Evolutionary conservation across 2,113 vertebrate species (phyloP).

Genomic region (Loxodonta africana): DNA sequence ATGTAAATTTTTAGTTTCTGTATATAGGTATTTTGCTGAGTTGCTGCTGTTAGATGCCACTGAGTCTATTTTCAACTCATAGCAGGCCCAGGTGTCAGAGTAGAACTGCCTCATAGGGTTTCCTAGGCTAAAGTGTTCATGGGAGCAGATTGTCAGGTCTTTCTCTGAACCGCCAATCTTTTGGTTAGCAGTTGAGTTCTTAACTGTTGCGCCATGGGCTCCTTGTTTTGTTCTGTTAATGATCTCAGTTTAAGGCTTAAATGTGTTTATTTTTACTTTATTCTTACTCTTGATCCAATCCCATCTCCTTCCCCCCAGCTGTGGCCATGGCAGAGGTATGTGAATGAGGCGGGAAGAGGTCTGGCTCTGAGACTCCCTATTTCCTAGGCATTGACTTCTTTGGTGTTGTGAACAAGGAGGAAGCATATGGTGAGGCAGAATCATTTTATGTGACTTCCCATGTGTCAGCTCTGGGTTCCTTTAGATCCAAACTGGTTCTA

Average conservation of each 20-base stretch:
- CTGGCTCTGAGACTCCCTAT: not conserved
- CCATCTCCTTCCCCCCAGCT: not conserved
- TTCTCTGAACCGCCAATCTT: too few species aligned
- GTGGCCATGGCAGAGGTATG: not conserved
- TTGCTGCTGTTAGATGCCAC: too few species aligned
- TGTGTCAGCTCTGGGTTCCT: not conserved
- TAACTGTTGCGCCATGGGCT: too few species aligned
- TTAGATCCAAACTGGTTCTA: not conserved
- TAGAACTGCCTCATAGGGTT: too few species aligned
- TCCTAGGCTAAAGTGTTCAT: too few species aligned
- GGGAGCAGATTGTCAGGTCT: too few species aligned
- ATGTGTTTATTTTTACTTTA: not conserved
- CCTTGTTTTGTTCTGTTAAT: conserved; percentile 43
- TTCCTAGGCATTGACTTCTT: not conserved
- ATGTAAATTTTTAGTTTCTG: not conserved
- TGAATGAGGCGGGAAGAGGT: not conserved
- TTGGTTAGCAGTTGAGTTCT: too few species aligned
- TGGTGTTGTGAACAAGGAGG: not conserved
- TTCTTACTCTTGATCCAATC: not conserved
- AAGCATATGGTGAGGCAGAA: not conserved
- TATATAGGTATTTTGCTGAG: not conserved
- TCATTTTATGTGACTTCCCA: not conserved
- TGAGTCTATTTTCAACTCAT: too few species aligned
- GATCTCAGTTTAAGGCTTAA: not conserved
- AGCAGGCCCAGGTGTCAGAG: too few species aligned